Evolutionary conservation across 2,888 invertebrate species (phyloP).

Genomic region (Caenorhabditis zanzibari): DNA sequence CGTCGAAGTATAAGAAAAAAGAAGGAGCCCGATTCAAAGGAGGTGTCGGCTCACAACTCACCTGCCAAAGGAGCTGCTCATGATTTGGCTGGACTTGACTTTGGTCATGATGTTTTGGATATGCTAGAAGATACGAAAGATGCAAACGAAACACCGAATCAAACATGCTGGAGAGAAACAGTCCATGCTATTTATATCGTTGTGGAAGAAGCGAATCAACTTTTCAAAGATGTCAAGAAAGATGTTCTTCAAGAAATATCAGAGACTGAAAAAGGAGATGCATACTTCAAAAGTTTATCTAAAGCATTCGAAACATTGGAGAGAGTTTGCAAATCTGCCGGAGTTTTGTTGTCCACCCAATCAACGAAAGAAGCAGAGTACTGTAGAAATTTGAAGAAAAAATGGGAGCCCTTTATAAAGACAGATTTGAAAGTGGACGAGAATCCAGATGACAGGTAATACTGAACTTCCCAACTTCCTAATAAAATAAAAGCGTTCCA

Average conservation of each 20-base stretch:
- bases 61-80: conserved; percentile 53
- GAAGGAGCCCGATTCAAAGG: conserved; percentile 62
- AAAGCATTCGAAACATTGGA: conserved; percentile 60
- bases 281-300: conserved; percentile 49
- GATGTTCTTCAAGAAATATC: conserved; percentile 67
- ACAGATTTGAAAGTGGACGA: conserved; percentile 12
- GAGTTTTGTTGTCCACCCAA: conserved; percentile 48
- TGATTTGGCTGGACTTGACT: conserved; percentile 53
- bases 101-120: conserved; percentile 20
- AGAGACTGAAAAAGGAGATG: conserved; percentile 71
- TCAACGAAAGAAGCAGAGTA: conserved; percentile 64
- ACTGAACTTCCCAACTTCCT: background rate
- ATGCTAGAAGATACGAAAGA: conserved; percentile 35
- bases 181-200: conserved; percentile 61
- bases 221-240: conserved; percentile 52
- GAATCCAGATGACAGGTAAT: conserved; percentile 22
- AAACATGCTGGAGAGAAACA: conserved; percentile 60
- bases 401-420: conserved; percentile 34
- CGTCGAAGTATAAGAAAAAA: conserved; percentile 59
- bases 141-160: conserved; percentile 26
- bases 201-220: conserved; percentile 65
- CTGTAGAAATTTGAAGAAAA: conserved; percentile 51
- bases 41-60: conserved; percentile 51
- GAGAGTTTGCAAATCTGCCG: conserved; percentile 61
- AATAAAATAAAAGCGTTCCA: conserved; percentile 3